Evolutionary conservation across 1,140 invertebrate species (phyloP).

Genomic region (Homalodisca vitripennis): DNA sequence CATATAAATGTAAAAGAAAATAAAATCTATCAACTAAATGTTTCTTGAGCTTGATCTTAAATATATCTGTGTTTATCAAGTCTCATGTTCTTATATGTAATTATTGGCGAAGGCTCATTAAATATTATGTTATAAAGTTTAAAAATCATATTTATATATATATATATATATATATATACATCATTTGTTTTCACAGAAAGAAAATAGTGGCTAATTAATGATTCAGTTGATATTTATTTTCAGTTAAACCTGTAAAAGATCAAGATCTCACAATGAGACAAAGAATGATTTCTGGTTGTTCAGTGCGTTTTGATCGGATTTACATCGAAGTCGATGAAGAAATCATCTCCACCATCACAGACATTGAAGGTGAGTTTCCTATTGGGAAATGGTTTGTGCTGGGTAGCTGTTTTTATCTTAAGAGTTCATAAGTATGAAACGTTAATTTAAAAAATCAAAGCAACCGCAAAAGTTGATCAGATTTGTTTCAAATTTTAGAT

Average conservation of each 20-base stretch:
- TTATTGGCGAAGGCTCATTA: too few relatives aligned
- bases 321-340: constrained; percentile 62
- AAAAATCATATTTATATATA: too few relatives aligned
- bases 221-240: neutral
- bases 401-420: neutral
- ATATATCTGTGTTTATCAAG: too few relatives aligned
- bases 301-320: constrained; percentile 54
- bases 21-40: too few relatives aligned
- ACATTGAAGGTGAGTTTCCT: constrained; percentile 56
- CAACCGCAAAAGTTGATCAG: neutral
- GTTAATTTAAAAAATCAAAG: neutral
- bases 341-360: constrained; percentile 61
- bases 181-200: too few relatives aligned
- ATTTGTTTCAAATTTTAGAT: too few relatives aligned
- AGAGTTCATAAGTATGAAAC: neutral
- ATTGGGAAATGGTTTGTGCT: neutral
- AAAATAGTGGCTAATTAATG: too few relatives aligned
- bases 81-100: too few relatives aligned
- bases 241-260: neutral
- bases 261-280: constrained; percentile 7
- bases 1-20: too few relatives aligned
- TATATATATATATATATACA: too few relatives aligned
- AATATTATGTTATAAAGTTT: too few relatives aligned
- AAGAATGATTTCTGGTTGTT: constrained; percentile 47
- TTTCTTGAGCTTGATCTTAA: too few relatives aligned